A percentile compares a stretch with the other conserved stretches of the same genome.
These are phyloP conservation scores for Paradisaea rubra DNA, from an alignment of 2,113 vertebrate species.

Conservation along the genomic window DNA sequence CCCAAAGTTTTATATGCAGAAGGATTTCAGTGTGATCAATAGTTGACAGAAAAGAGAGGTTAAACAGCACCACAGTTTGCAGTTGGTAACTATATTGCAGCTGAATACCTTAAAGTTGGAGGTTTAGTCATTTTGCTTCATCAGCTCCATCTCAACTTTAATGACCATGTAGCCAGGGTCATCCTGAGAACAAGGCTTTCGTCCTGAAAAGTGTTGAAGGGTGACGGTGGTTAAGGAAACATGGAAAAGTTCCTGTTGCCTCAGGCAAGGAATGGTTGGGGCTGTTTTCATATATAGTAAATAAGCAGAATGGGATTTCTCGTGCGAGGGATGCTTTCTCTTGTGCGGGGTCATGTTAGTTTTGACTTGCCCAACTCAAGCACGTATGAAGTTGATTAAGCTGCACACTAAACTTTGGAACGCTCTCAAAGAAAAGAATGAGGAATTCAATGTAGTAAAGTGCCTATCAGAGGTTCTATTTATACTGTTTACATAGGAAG, in stretches of 20 bases:
- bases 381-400: slow-evolving; percentile 38
- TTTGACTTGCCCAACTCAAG: slow-evolving; percentile 53
- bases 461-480: slow-evolving; percentile 23
- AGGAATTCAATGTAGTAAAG: slow-evolving; percentile 2
- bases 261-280: slow-evolving; percentile 17
- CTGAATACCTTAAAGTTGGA: neutral
- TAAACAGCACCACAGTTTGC: neutral
- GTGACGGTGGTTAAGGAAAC: neutral
- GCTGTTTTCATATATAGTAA: slow-evolving; percentile 24
- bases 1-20: neutral
- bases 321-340: neutral
- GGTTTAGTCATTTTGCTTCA: neutral
- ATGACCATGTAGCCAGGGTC: neutral
- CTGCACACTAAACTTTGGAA: slow-evolving; percentile 21
- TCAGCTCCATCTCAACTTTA: slow-evolving; percentile 30
- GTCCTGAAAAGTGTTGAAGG: slow-evolving; percentile 32
- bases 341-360: slow-evolving; percentile 11
- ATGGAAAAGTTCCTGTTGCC: slow-evolving; percentile 27
- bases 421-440: slow-evolving; percentile 26
- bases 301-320: slow-evolving; percentile 44
- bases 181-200: slow-evolving; percentile 22
- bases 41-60: neutral
- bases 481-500: slow-evolving; percentile 22
- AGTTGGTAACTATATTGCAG: neutral
- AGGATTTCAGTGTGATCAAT: neutral